Evolutionary conservation across 2,888 invertebrate genomes (phyloP), one percentile per base, ranked within the genome.

Genomic region (Leptinotarsa peninsularis): DNA sequence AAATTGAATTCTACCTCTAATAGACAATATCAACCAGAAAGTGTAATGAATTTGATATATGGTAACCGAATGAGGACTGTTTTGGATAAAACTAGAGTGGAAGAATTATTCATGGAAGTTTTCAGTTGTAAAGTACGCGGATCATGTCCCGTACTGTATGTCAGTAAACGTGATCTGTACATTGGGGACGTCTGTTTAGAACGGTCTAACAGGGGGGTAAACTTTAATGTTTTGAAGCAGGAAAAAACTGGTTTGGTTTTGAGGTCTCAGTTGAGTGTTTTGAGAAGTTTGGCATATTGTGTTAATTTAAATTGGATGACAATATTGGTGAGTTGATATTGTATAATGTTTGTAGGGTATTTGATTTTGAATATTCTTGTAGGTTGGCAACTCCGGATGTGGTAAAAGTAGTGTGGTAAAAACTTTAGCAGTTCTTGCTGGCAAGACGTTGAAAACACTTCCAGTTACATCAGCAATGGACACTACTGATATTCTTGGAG

Each of bases 391-490:
- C 27, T 90, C 93, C 7, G 93, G 94, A 50, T 91, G 92, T 79
- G 96, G 97, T 1, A 98, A 98, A 89, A 95, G 94, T 74, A 92
- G 93, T 82, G 87, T 94, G 7, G 93, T 97, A 33, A 93, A 93
- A 86, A 90, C 94, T 67, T 88, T 97, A 75, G 94, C 98, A 0
- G 91, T 92, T 82, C 87, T 98, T 71, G 91, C 92, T 0, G 96
- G 96, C 2, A 92, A 92, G 81, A 91, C 92, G 75, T 89, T 98
- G 66, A 91, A 92, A 81, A 92, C 94, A 0, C 89, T 98, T 75
- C 92, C 94, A 15, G 94, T 98, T 71, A 97, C 96, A 83, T 94
- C 96, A 49, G 94, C 96, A 52, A 98, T 97, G 94, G 98, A 98
- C 85, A 96, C 98, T 0, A 95, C 95, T 0, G 98, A 98, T 86